phyloP scores from a whole-genome alignment of 2,113 vertebrate species.

The Athene cunicularia region DNA sequence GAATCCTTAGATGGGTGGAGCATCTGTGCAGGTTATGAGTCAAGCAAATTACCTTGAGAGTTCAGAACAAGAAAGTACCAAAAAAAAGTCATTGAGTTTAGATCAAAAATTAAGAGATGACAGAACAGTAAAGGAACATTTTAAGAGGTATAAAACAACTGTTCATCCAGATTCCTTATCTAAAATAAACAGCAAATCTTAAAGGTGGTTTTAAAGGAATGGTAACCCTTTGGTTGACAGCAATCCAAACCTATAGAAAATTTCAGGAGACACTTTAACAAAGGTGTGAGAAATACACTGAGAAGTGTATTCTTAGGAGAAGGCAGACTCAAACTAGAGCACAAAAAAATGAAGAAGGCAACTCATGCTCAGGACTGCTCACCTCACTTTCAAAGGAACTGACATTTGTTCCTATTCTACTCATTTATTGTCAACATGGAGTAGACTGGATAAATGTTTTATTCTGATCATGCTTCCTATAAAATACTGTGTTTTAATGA shows the following conservation, averaged over 20 bases:
- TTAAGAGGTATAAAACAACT: not conserved
- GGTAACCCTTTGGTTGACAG: not conserved
- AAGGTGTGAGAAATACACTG: not conserved
- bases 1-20: not conserved
- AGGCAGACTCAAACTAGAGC: not conserved
- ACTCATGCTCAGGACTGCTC: not conserved
- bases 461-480: not conserved
- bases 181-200: not conserved
- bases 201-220: not conserved
- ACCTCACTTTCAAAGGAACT: not conserved
- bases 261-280: not conserved
- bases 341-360: not conserved
- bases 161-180: not conserved
- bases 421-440: not conserved
- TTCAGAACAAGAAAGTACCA: not conserved
- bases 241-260: not conserved
- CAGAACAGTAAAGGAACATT: not conserved
- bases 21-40: not conserved
- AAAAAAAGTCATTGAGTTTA: not conserved
- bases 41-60: slow-evolving; percentile 39
- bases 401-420: not conserved
- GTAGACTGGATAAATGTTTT: not conserved
- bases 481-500: not conserved
- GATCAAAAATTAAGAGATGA: slow-evolving; percentile 8
- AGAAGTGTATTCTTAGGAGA: not conserved